A percentile compares a stretch with the other conserved stretches of the same genome.
Conservation (phyloP, 1,140 invertebrate genomes). For the Pygmarrhopalites habei region DNA sequence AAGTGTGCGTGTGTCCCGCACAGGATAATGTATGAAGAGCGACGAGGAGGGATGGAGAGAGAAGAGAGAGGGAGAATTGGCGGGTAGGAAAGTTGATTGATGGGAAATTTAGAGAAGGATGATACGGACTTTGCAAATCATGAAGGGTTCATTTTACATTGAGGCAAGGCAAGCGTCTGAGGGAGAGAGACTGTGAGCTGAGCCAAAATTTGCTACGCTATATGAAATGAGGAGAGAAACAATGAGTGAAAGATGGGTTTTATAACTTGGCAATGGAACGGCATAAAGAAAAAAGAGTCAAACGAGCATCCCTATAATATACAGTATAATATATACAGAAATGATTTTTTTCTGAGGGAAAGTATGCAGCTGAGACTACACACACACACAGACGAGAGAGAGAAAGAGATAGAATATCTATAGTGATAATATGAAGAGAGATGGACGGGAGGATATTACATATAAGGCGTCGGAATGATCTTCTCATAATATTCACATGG, state of each 20-base stretch:
- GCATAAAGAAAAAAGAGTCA: too few relatives aligned
- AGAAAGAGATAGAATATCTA: too few relatives aligned
- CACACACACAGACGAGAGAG: too few relatives aligned
- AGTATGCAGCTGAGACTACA: too few relatives aligned
- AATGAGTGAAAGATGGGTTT: constrained; percentile 21
- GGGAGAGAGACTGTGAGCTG: background rate
- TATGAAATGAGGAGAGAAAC: constrained; percentile 25
- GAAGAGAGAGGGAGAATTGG: background rate
- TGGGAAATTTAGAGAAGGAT: constrained; percentile 32
- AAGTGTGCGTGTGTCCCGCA: too few relatives aligned
- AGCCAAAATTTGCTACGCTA: constrained; percentile 18
- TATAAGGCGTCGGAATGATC: too few relatives aligned
- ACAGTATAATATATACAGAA: too few relatives aligned
- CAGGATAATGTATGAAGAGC: background rate
- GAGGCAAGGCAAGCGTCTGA: background rate
- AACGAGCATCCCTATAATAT: too few relatives aligned
- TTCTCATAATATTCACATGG: too few relatives aligned
- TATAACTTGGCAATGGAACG: constrained; percentile 12
- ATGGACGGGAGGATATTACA: too few relatives aligned
- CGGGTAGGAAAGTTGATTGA: constrained; percentile 21
- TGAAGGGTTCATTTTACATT: constrained; percentile 22
- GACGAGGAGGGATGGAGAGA: background rate
- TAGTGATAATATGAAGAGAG: too few relatives aligned
- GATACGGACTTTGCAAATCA: constrained; percentile 23
- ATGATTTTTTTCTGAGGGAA: too few relatives aligned